Evolutionary conservation across 1,140 invertebrate genomes (phyloP), one percentile per base, ranked within the genome.

Genomic region (Drosophila bipectinata): DNA sequence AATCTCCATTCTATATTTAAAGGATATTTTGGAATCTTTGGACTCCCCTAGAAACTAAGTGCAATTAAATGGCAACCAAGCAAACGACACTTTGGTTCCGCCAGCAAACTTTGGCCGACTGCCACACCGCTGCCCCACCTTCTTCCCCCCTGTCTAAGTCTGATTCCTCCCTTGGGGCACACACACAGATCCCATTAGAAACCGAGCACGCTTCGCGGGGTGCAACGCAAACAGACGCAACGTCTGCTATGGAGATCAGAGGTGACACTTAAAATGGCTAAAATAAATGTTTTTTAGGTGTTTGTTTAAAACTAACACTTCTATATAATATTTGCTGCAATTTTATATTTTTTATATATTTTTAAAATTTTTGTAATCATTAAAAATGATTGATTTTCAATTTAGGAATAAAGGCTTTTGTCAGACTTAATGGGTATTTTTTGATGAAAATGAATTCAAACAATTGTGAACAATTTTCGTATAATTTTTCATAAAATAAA

Each of bases 21-120:
- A 48, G 12, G n/a, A 26, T 39, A 18, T 30, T 68, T 69, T 68
- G 0, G 15, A 32, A 48, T 14, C 21, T 6, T 21, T 12, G 5
- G n/a, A 30, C 32, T 57, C 44, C 32, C 44, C 45, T 39, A 18
- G 18, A 14, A 14, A 47, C 7, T 8, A 18, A 44, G 47, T 74
- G 72, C 72, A 75, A 75, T 75, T 75, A 66, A 75, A 75, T 75
- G 72, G 72, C 72, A 75, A 66, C 72, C 71, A 75, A 66, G 71
- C 72, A 74, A 58, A 49, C 52, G 53, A 74, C 72, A 67, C 48
- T 54, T 53, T 73, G 69, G 72, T 72, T 64, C 60, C 54, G 63
- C 63, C 59, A 32, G 54, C 55, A 64, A 64, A 59, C 62, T 57
- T 68, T 55, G 44, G 52, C 34, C 59, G 18, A 41, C 32, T 41